phyloP scores from a whole-genome alignment of 2,797 vertebrate genomes.

The Arctocebus calabarensis region DNA sequence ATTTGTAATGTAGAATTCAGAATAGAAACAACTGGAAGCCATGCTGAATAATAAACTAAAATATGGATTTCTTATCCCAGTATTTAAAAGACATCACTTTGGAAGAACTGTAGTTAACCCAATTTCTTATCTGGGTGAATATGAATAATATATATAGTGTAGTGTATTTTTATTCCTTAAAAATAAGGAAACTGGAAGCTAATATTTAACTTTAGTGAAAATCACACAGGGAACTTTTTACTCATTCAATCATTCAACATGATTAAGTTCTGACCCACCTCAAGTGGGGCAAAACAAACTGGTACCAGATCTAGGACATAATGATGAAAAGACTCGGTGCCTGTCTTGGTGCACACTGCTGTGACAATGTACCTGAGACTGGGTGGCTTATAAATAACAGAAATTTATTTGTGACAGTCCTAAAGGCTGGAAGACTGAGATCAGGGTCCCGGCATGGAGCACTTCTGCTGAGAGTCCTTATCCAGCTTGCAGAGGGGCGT shows the following conservation, averaged over 20 bases:
- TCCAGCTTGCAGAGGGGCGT: background rate
- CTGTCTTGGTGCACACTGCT: background rate
- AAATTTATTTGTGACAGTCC: background rate
- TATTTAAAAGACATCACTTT: constrained; percentile 63
- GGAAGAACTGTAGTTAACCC: constrained; percentile 33
- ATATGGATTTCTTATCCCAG: constrained; percentile 66
- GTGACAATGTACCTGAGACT: background rate
- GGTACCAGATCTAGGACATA: background rate
- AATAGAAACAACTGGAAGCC: constrained; percentile 61
- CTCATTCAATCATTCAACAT: background rate
- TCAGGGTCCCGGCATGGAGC: background rate
- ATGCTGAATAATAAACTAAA: constrained; percentile 74
- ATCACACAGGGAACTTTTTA: background rate
- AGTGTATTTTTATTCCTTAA: background rate
- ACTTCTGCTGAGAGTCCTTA: background rate
- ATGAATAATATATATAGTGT: constrained; percentile 19
- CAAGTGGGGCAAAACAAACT: background rate
- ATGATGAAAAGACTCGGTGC: background rate
- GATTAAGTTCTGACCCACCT: background rate
- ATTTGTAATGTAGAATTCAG: constrained; percentile 70
- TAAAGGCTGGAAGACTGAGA: background rate
- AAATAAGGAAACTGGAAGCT: background rate
- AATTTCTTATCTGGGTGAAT: constrained; percentile 50
- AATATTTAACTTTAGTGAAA: constrained; percentile 24
- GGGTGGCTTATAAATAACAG: background rate